Base-by-base conservation (phyloP, 2,888 invertebrate species). In the Thysanoteuthis rhombus region DNA sequence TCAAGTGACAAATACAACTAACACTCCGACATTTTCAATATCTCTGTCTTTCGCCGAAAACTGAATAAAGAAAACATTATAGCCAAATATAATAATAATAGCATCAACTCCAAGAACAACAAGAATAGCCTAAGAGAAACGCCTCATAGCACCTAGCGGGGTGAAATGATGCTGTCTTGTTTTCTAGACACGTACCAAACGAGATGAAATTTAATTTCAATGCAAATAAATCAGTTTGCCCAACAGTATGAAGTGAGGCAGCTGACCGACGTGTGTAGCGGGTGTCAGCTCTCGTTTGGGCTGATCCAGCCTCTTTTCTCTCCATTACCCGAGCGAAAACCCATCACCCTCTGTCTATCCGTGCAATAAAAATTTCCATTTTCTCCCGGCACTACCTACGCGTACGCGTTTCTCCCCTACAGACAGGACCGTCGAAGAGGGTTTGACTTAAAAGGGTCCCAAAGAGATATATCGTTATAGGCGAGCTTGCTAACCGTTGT, bases 171-270 rank as follows among this genome's bases (percentile, higher is more conserved):
- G 75, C 36, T n/a, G 75, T 75, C 75, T n/a, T 75, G 75, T 75
- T 75, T 75, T 75, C 75, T 75, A 75, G 75, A 75, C 75, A 75
- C 75, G 75, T 75, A 75, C 75, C 75, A 36, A 75, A 75, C 75
- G n/a, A 75, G 75, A 75, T 75, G 75, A 75, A 75, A 75, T 75
- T 75, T 75, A 75, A 75, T 75, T 75, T 75, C 75, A 75, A 75
- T 75, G 75, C 75, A 75, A 75, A 75, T 75, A 75, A 75, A 75
- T 75, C 75, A 75, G 75, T 75, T 36, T 75, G 75, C 36, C 75
- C 12, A 75, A 75, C 16, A 36, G 75, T 75, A 75, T 75, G 75
- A 75, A 75, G 75, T n/a, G 75, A 75, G 75, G 75, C 75, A 75
- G n/a, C n/a, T 75, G 75, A 75, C 75, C n/a, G 75, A 75, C n/a